Base-by-base conservation (phyloP, 2,888 invertebrate species). In the Orchesellides sinensis region DNA sequence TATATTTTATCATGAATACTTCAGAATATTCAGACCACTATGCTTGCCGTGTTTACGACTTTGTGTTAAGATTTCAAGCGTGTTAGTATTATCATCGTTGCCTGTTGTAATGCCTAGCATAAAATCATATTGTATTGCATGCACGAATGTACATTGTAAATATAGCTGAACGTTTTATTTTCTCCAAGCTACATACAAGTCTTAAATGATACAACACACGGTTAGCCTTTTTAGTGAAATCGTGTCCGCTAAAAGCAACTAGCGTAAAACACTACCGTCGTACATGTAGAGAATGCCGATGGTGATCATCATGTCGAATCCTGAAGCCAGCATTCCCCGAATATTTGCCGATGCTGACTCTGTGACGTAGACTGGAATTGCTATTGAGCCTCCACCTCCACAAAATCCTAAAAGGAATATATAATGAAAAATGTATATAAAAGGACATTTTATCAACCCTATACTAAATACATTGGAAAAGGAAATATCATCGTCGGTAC, bases 331-430 rank as follows among this genome's bases (percentile, higher is more conserved):
- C 0, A 93, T 93, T 0, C 98, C 98, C 73, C 98, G 92, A 88
- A 96, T 94, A 32, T 94, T 93, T 87, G 94, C 95, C 87, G 96
- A 94, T 0, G 96, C 93, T 63, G 96, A 96, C 91, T 98, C 98
- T 52, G 94, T 94, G 4, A 94, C 94, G 89, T 96, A 96, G 84
- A 96, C 93, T 0, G 98, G 97, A 0, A 94, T 95, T 0, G 95
- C 94, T n/a, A 96, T 93, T 88, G 96, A 96, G 89, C 95, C 95
- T 1, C 96, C 95, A 29, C 96, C 96, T 35, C 93, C 93, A 19
- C 94, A 94, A 54, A 95, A 89, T 27, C 96, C 96, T 3, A 93
- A 93, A 35, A 95, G 91, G 61, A n/a, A n/a, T n/a, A n/a, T n/a
- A n/a, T n/a, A n/a, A n/a, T n/a, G n/a, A n/a, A n/a, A n/a, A n/a